Percentiles rank a stretch among this genome's conserved stretches.
phyloP scores from a whole-genome alignment of 2,113 vertebrate species.

The Rhabdornis inornatus region DNA sequence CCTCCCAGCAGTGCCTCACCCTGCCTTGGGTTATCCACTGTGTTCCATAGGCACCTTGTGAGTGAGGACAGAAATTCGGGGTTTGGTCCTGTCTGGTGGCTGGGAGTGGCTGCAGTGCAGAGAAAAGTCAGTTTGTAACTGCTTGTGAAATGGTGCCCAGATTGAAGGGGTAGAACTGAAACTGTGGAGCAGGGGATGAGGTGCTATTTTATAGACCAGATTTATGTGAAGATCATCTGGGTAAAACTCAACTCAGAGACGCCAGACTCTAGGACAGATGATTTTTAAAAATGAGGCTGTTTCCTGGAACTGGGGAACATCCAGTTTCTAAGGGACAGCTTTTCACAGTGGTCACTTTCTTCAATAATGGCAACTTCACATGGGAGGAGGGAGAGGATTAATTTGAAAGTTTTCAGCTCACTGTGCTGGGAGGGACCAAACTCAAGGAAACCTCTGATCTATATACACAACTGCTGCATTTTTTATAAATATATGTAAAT shows the following conservation, averaged over 20 bases:
- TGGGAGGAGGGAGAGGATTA: slow-evolving; percentile 47
- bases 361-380: slow-evolving; percentile 33
- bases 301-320: slow-evolving; percentile 11
- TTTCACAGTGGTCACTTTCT: slow-evolving; percentile 48
- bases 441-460: slow-evolving; percentile 81
- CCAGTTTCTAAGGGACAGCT: slow-evolving; percentile 47
- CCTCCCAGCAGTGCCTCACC: not conserved
- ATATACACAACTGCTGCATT: slow-evolving; percentile 82
- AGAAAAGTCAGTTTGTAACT: not conserved
- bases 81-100: not conserved
- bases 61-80: not conserved
- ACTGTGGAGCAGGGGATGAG: not conserved
- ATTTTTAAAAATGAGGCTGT: slow-evolving; percentile 25
- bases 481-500: slow-evolving; percentile 86
- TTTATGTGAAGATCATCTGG: not conserved
- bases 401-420: slow-evolving; percentile 70
- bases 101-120: not conserved
- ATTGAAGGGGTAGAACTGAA: not conserved
- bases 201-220: slow-evolving; percentile 34
- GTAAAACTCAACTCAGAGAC: not conserved
- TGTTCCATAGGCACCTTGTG: not conserved
- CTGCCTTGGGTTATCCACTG: not conserved
- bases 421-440: slow-evolving; percentile 80
- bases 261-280: not conserved
- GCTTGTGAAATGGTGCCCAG: not conserved